phyloP scores from a whole-genome alignment of 1,140 invertebrate genomes.

The Aphelenchoides besseyi region DNA sequence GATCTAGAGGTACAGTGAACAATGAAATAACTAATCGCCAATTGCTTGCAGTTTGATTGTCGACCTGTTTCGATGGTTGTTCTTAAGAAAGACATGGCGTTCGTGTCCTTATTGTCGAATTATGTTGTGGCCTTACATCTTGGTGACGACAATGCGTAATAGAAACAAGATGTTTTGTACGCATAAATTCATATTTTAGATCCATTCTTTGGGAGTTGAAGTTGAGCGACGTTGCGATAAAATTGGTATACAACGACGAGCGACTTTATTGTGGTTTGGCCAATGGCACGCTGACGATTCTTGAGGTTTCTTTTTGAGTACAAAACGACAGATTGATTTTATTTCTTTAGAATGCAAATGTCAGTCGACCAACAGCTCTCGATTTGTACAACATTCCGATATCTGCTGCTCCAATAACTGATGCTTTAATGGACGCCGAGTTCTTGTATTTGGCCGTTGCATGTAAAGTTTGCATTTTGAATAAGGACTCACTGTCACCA shows the following conservation, averaged over 20 bases:
- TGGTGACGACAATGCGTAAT: constrained; percentile 27
- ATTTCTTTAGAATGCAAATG: constrained; percentile 52
- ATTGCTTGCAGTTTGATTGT: constrained; percentile 64
- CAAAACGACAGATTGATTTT: constrained; percentile 19
- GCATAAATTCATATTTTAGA: constrained; percentile 48
- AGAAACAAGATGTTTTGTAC: background rate
- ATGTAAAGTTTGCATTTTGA: constrained; percentile 65
- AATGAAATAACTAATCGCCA: background rate
- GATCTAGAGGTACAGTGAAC: constrained; percentile 63
- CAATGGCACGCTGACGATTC: constrained; percentile 67
- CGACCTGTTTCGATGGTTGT: constrained; percentile 65
- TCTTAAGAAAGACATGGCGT: constrained; percentile 61
- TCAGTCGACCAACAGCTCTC: constrained; percentile 45
- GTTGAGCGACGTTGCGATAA: constrained; percentile 66
- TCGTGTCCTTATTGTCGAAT: constrained; percentile 66
- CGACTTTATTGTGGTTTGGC: constrained; percentile 65
- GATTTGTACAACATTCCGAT: constrained; percentile 67
- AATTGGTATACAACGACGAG: constrained; percentile 63
- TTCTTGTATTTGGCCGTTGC: constrained; percentile 66
- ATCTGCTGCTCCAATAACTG: constrained; percentile 65
- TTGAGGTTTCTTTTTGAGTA: constrained; percentile 63
- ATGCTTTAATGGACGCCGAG: constrained; percentile 63
- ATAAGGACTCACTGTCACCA: constrained; percentile 65
- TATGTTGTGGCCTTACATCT: constrained; percentile 64
- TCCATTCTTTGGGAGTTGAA: constrained; percentile 65